Evolutionary conservation across 2,113 vertebrate species (phyloP), one percentile per base, ranked within the genome.

Genomic region (Rhynchomys soricoides): DNA sequence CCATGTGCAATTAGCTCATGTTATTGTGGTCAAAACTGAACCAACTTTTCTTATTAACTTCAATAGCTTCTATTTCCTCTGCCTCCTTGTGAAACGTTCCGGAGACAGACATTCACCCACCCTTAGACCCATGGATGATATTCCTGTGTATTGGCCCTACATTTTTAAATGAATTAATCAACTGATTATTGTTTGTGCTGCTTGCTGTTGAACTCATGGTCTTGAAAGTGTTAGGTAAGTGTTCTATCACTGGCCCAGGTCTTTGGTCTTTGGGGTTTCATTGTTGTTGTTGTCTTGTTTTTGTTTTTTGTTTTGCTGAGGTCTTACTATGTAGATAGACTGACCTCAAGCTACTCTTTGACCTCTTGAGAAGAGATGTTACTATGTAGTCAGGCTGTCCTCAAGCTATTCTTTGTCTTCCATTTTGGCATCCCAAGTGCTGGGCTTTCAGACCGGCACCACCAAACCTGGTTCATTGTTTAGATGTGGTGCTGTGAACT

Each of bases 91-190:
- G 37, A 37, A 37, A 50, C 6, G 5, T 15, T 68, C 68, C 55
- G 10, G 2, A 48, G 55, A 2, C 2, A 7, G 3, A 70, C 43
- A 11, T 1, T 11, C 37, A 55, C 11, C n/a, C 3, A 34, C 3
- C 15, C n/a, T 17, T 13, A 12, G 66, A 77, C 34, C 90, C 43
- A 24, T 5, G 7, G 52, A 68, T 6, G 59, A n/a, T 83, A 40
- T 93, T 12, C 52, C n/a, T 89, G 71, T 3, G 11, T 13, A 7
- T 59, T 29, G 68, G 24, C 26, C 22, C 7, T 85, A 85, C 16
- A 19, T 64, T 62, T 85, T 83, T 62, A 7, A 83, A 62, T 19
- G 7, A 40, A 62, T 62, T 62, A 62, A 68, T 50, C 31, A 13
- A 50, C 17, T 21, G 17, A 34, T 48, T 66, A 66, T 66, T 45